Base-by-base conservation (phyloP, 2,888 invertebrate species). In the Cheilosia grossa region DNA sequence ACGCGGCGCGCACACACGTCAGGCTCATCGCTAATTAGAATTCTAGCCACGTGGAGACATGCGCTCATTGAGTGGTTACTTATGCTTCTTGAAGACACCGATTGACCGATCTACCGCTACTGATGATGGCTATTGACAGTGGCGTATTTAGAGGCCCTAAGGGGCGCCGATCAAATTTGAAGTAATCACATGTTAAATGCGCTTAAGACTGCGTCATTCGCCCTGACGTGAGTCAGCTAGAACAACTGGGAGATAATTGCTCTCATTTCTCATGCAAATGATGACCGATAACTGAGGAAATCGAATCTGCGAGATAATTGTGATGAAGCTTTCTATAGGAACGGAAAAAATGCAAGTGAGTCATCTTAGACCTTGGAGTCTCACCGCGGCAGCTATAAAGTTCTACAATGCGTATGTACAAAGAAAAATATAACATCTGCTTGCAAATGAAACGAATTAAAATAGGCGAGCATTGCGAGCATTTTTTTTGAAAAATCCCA, bases 1-100 rank as follows among this genome's bases (percentile, higher is more conserved):
- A 56, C 51, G 30, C 51, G 30, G 2, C 9, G 30, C 37, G 59
- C 61, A 64, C 70, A 33, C 63, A 64, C 54, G 59, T 64, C 51
- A 30, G 33, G 15, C 40, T 78, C 42, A 51, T 24, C n/a, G 33
- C 17, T 74, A 53, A 64, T 83, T 75, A 70, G 63, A 70, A 83
- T 83, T 79, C 83, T 58, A 44, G 3, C 47, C 83, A 79, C 74
- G 83, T 64, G 15, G 51, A 30, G 49, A 51, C 67, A 63, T 67
- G 69, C 83, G 37, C 67, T 61, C 72, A 75, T 27, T 66, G 70
- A 75, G 69, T 44, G 61, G 66, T 73, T 73, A 61, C 83, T 79
- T 83, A 70, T 75, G 69, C 79, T 79, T 70, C 33, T 83, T 64
- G 59, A 64, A 74, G 56, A 83, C 74, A 21, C 67, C 54, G 49